Percentiles rank a stretch among this genome's conserved stretches.
These are phyloP conservation scores for Sebastes cheni DNA, from an alignment of 2,797 vertebrate genomes.

Conservation along the genomic window DNA sequence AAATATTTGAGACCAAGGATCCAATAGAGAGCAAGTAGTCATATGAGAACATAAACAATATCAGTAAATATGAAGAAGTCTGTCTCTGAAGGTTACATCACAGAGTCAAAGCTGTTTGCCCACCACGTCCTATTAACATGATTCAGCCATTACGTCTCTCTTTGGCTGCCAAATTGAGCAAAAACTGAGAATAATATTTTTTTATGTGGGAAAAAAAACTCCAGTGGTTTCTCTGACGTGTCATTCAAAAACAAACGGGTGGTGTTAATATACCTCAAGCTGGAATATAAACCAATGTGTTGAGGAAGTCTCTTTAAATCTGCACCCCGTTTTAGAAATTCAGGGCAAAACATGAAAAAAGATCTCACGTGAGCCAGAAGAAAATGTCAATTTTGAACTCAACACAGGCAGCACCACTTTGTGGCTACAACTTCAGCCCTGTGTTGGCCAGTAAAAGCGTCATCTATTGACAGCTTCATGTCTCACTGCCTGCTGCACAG, in stretches of 20 bases:
- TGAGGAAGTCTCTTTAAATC: slow-evolving; percentile 38
- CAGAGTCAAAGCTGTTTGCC: slow-evolving; percentile 36
- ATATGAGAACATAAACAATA: slow-evolving; percentile 53
- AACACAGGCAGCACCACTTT: slow-evolving; percentile 52
- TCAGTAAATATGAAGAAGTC: slow-evolving; percentile 47
- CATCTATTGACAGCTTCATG: slow-evolving; percentile 28
- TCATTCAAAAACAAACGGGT: slow-evolving; percentile 37
- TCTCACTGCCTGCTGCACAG: slow-evolving; percentile 24
- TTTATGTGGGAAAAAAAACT: slow-evolving; percentile 37
- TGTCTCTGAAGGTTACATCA: slow-evolving; percentile 41
- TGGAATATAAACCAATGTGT: slow-evolving; percentile 41
- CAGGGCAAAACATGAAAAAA: slow-evolving; percentile 27
- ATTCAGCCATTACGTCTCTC: slow-evolving; percentile 51
- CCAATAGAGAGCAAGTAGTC: slow-evolving; percentile 69
- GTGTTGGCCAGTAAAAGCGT: slow-evolving; percentile 20
- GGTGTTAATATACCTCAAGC: slow-evolving; percentile 24
- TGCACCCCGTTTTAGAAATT: slow-evolving; percentile 29
- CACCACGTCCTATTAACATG: slow-evolving; percentile 15
- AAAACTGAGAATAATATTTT: slow-evolving; percentile 35
- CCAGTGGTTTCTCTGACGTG: slow-evolving; percentile 62
- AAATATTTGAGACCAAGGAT: slow-evolving; percentile 57
- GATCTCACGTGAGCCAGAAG: slow-evolving; percentile 30
- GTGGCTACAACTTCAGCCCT: slow-evolving; percentile 49
- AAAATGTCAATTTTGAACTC: slow-evolving; percentile 50
- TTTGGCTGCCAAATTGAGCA: slow-evolving; percentile 65